These are phyloP conservation scores for Anneissia japonica DNA, from an alignment of 35 echinoderm and acorn worm genomes.

Conservation along the genomic window DNA sequence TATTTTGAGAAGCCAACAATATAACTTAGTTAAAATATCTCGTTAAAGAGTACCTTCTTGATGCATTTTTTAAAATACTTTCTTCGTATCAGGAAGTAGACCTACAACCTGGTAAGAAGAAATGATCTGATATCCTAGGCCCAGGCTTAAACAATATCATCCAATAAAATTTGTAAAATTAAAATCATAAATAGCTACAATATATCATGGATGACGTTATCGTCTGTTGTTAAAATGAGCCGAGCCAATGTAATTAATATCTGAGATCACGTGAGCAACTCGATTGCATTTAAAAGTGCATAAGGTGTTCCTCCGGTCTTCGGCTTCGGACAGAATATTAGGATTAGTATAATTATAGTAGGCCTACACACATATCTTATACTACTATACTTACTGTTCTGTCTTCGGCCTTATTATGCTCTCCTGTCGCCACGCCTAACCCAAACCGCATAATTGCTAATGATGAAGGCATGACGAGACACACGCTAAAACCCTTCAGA, in stretches of 20 bases:
- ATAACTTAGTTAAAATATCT: no score
- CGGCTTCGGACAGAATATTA: neutral
- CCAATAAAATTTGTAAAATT: no score
- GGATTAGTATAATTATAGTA: neutral
- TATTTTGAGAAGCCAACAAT: no score
- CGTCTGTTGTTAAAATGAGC: neutral
- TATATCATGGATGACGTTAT: no score
- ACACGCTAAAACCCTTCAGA: neutral
- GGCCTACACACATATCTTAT: neutral
- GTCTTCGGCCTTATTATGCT: neutral
- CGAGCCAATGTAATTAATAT: neutral
- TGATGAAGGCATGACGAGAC: neutral
- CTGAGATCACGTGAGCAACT: neutral
- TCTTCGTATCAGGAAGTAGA: no score
- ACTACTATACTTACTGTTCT: neutral
- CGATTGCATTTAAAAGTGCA: no score
- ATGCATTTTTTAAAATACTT: no score
- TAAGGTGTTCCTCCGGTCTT: neutral
- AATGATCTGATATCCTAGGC: no score
- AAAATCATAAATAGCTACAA: no score
- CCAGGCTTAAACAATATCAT: no score
- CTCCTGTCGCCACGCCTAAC: neutral
- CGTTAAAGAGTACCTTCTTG: no score
- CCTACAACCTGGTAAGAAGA: no score
- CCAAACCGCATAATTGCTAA: neutral